Evolutionary conservation across 2,113 vertebrate genomes (phyloP), one percentile per base, ranked within the genome.

Genomic region (Pseudopodoces humilis): DNA sequence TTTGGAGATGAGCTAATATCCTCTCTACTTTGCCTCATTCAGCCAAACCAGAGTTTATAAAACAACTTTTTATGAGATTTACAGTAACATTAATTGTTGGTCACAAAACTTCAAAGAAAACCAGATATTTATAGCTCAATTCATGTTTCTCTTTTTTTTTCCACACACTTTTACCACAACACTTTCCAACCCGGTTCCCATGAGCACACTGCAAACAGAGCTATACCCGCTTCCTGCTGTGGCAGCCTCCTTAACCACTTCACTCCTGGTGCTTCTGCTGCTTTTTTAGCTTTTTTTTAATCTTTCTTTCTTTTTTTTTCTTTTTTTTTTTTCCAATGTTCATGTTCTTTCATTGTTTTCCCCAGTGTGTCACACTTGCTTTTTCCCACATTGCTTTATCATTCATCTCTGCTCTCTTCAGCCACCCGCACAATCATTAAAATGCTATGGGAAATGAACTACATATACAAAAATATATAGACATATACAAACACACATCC

Each of bases 91-190:
- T 96, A 96, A 98, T 97, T 97, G 96, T 95, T 97, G 97, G 97
- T 97, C 97, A 97, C 95, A 97, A 98, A 98, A 97, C 96, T 98
- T 98, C 97, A 98, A 98, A 98, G 97, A 97, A 97, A 96, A 94
- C 59, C 33, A 88, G 96, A 84, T 98, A 98, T 98, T 98, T 98
- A 98, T 98, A 98, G 97, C 92, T 88, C 56, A 94, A 97, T 97
- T 97, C 94, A 96, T 97, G 86, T 90, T 96, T 96, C 83, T 94
- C 68, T 85, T 97, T 96, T 64, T 60, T 63, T 63, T 63, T 96
- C 97, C 97, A 96, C 97, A 96, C 94, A 95, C 97, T 96, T 96
- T 97, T 97, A 98, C 98, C 98, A 94, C 98, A 98, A 96, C 97
- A 98, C 97, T 98, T 98, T 98, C 98, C 98, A 98, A 56, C 86